phyloP scores from a whole-genome alignment of 1,140 invertebrate species.

The Euura lappo region DNA sequence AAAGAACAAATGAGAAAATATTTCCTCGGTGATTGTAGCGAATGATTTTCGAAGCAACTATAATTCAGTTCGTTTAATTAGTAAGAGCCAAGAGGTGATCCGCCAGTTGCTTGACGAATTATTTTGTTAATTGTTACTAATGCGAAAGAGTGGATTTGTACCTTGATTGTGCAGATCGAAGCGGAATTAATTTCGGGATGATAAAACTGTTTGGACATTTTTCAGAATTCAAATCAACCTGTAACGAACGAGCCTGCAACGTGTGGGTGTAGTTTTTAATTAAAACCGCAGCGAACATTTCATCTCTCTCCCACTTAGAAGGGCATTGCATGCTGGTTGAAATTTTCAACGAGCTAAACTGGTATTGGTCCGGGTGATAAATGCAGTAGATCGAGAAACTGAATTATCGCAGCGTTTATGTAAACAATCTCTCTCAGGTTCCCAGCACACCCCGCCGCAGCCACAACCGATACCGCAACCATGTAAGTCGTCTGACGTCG shows the following conservation, averaged over 20 bases:
- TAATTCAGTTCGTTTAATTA: too few relatives aligned
- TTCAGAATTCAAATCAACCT: conserved; percentile 2
- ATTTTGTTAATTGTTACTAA: neutral
- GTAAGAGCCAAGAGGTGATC: too few relatives aligned
- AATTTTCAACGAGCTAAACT: neutral
- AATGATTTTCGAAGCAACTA: neutral
- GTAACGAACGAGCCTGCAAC: neutral
- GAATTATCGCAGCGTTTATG: neutral
- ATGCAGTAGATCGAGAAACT: neutral
- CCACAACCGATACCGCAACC: too few relatives aligned
- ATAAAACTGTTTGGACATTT: neutral
- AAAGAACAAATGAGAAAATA: neutral
- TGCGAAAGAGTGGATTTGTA: too few relatives aligned
- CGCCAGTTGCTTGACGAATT: neutral
- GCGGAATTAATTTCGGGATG: too few relatives aligned
- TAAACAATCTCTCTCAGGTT: neutral
- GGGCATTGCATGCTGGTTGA: neutral
- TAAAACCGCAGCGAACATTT: neutral
- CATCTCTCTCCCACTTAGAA: too few relatives aligned
- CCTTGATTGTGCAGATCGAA: too few relatives aligned
- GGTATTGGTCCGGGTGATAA: neutral
- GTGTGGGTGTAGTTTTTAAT: neutral
- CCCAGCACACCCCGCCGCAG: too few relatives aligned
- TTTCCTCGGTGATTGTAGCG: neutral
- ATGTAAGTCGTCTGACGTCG: too few relatives aligned